Percentiles rank a stretch among this genome's conserved stretches.
Evolutionary conservation across 2,797 vertebrate genomes (phyloP).

Genomic region (Cephalopachus bancanus): DNA sequence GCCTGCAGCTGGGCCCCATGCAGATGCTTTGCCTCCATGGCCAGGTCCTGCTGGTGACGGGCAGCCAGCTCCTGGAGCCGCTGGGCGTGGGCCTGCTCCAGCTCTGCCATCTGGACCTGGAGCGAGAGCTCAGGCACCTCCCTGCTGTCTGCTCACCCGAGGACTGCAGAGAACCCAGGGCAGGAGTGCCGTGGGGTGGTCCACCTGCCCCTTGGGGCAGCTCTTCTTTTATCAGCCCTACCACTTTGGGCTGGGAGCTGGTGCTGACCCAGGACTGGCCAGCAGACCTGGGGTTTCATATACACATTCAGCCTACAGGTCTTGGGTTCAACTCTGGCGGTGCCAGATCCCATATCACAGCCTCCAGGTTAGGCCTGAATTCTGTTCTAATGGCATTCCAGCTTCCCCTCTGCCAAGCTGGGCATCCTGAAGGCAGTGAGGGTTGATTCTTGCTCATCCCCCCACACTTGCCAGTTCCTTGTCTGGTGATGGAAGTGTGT

Average conservation of each 20-base stretch:
- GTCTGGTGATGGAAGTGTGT: neutral
- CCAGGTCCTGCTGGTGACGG: conserved; percentile 89
- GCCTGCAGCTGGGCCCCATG: conserved; percentile 88
- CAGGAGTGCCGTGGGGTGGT: neutral
- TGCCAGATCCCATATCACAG: neutral
- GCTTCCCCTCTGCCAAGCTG: neutral
- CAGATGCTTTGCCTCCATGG: conserved; percentile 87
- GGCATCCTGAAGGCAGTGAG: neutral
- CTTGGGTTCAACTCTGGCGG: neutral
- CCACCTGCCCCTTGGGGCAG: neutral
- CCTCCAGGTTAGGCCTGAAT: neutral
- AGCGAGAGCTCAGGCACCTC: neutral
- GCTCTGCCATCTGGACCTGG: conserved; percentile 88
- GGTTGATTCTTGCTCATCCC: no score
- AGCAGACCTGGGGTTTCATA: neutral
- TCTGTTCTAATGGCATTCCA: neutral
- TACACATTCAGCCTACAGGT: neutral
- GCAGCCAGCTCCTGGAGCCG: conserved; percentile 89
- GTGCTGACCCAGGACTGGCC: neutral
- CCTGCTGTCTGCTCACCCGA: neutral
- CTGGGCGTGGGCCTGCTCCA: conserved; percentile 89
- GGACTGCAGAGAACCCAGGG: neutral
- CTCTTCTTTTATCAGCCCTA: neutral
- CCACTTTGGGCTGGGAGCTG: neutral
- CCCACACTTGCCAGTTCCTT: neutral